A percentile compares a stretch with the other conserved stretches of the same genome.
Evolutionary conservation across 1,140 invertebrate genomes (phyloP).

Genomic region (Bombus soroeensis): DNA sequence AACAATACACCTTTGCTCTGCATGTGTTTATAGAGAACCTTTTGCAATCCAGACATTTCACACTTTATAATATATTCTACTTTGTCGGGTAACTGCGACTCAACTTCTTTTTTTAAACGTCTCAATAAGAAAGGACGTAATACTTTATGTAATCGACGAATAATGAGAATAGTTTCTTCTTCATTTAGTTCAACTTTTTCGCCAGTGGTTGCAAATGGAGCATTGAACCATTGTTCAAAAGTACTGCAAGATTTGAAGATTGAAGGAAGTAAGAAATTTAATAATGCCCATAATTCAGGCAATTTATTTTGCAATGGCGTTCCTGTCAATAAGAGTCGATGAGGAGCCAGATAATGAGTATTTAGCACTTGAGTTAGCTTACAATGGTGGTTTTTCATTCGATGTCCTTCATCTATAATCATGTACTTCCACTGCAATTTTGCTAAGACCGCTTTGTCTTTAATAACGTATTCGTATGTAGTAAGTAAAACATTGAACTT

Average conservation of each 20-base stretch:
- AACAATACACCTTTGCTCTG: slow-evolving; percentile 97
- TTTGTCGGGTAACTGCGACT: slow-evolving; percentile 99
- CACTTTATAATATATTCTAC: slow-evolving; percentile 99
- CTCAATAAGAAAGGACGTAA: slow-evolving; percentile 97
- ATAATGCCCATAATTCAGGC: slow-evolving; percentile 98
- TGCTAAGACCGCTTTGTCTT: slow-evolving; percentile 97
- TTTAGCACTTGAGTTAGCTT: slow-evolving; percentile 98
- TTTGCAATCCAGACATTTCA: slow-evolving; percentile 98
- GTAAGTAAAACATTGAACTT: slow-evolving; percentile 99
- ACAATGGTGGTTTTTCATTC: slow-evolving; percentile 99
- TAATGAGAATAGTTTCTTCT: slow-evolving; percentile 99
- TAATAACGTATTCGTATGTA: slow-evolving; percentile 99
- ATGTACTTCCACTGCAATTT: slow-evolving; percentile 99
- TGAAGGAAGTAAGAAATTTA: slow-evolving; percentile 98
- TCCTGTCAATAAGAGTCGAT: slow-evolving; percentile 96
- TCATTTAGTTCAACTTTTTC: slow-evolving; percentile 99
- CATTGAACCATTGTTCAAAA: slow-evolving; percentile 99
- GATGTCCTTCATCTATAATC: slow-evolving; percentile 99
- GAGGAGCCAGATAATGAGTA: slow-evolving; percentile 97
- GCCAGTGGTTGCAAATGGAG: slow-evolving; percentile 98
- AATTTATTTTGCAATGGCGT: slow-evolving; percentile 99
- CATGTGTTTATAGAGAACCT: slow-evolving; percentile 97
- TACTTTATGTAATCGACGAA: slow-evolving; percentile 99
- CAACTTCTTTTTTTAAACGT: slow-evolving; percentile 99
- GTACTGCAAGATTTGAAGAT: slow-evolving; percentile 99